Evolutionary conservation across 2,888 invertebrate genomes (phyloP).

Genomic region (Cheilosia vulpina): DNA sequence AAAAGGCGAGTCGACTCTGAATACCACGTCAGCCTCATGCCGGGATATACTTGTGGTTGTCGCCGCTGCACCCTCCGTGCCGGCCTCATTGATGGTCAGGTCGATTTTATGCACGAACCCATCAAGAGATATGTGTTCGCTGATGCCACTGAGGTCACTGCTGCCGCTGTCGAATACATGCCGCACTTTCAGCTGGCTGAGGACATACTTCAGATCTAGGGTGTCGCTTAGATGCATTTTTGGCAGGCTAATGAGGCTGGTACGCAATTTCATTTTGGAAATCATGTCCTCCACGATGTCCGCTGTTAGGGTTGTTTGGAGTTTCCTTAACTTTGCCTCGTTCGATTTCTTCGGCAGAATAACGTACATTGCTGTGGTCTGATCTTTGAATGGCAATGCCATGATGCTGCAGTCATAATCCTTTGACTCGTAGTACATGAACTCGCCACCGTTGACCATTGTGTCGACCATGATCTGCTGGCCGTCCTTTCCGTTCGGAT

Average conservation of each 20-base stretch:
- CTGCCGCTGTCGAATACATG: slow-evolving; percentile 86
- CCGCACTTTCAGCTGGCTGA: slow-evolving; percentile 85
- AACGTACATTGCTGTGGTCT: slow-evolving; percentile 85
- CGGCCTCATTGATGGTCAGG: slow-evolving; percentile 85
- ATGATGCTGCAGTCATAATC: slow-evolving; percentile 84
- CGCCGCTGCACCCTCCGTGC: slow-evolving; percentile 86
- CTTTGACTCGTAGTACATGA: slow-evolving; percentile 83
- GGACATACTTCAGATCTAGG: slow-evolving; percentile 84
- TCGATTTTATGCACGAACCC: slow-evolving; percentile 86
- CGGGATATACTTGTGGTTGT: slow-evolving; percentile 84
- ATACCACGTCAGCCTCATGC: slow-evolving; percentile 82
- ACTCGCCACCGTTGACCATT: slow-evolving; percentile 86
- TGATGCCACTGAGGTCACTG: slow-evolving; percentile 85
- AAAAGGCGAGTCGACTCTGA: slow-evolving; percentile 86
- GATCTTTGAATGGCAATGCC: slow-evolving; percentile 86
- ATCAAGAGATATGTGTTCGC: slow-evolving; percentile 83
- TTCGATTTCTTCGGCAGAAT: slow-evolving; percentile 85
- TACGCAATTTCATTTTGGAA: slow-evolving; percentile 77
- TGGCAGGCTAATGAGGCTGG: slow-evolving; percentile 86
- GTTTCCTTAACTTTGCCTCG: slow-evolving; percentile 81
- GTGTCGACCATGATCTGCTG: slow-evolving; percentile 82
- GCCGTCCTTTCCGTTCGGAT: slow-evolving; percentile 58
- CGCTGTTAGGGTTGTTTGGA: slow-evolving; percentile 83
- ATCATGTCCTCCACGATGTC: slow-evolving; percentile 80
- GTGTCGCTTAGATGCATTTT: slow-evolving; percentile 88